These are phyloP conservation scores for Dendrolimus punctatus DNA, from an alignment of 1,140 invertebrate species.

Conservation along the genomic window DNA sequence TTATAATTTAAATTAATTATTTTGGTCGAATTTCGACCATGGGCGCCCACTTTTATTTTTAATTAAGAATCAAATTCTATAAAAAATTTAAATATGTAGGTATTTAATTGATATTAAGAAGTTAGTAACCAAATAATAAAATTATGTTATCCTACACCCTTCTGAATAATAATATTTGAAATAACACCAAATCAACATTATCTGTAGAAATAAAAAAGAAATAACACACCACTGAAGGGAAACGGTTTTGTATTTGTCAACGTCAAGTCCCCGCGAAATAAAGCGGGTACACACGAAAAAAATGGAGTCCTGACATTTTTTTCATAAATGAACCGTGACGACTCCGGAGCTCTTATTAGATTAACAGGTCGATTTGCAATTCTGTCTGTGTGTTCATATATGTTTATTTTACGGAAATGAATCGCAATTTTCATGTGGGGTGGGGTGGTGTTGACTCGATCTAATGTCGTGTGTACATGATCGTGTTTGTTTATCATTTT, in stretches of 20 bases:
- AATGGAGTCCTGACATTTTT: constrained; percentile 53
- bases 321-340: constrained; percentile 64
- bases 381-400: constrained; percentile 56
- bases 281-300: constrained; percentile 19
- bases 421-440: constrained; percentile 47
- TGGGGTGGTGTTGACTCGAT: constrained; percentile 6
- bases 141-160: too few relatives aligned
- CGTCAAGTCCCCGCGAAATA: constrained; percentile 47
- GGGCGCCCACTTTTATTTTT: too few relatives aligned
- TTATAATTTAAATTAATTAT: too few relatives aligned
- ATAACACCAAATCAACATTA: constrained; percentile 54
- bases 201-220: constrained; percentile 56
- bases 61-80: too few relatives aligned
- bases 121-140: too few relatives aligned
- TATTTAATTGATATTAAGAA: too few relatives aligned
- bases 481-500: background rate
- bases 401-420: constrained; percentile 70
- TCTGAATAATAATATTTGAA: constrained; percentile 24
- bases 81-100: too few relatives aligned
- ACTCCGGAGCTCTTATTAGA: constrained; percentile 55
- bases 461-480: background rate
- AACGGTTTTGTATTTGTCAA: constrained; percentile 66
- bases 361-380: constrained; percentile 68
- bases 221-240: constrained; percentile 40
- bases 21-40: too few relatives aligned